Conservation (phyloP, 92 coral and sea anemone genomes). For the Umimayanthus chanpuru region DNA sequence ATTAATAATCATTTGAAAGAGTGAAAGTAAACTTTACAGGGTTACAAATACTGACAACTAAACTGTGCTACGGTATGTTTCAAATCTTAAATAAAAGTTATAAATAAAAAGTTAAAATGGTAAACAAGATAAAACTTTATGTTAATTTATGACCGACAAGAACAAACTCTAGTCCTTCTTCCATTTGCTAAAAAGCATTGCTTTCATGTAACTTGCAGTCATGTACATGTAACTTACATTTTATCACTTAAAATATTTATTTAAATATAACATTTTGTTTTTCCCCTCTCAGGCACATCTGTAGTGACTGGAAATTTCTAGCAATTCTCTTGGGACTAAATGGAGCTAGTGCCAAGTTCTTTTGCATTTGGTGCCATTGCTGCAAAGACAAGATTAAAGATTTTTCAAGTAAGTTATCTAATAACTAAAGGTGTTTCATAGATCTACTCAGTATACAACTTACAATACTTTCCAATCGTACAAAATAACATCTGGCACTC, state of each 20-base stretch:
- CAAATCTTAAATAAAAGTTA: too few relatives aligned
- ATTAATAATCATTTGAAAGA: too few relatives aligned
- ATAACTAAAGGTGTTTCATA: neutral
- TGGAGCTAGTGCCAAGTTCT: constrained; percentile 37
- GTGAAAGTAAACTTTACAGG: too few relatives aligned
- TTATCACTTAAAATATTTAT: too few relatives aligned
- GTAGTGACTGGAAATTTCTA: constrained; percentile 51
- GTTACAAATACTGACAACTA: neutral
- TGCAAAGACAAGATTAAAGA: constrained; percentile 38
- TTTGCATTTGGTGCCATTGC: constrained; percentile 49
- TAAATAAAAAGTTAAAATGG: too few relatives aligned
- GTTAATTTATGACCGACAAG: neutral
- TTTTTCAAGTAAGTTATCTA: constrained; percentile 45
- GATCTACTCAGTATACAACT: too few relatives aligned
- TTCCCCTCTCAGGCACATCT: constrained; percentile 32
- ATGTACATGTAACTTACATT: neutral
- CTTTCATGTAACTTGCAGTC: neutral
- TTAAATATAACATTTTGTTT: neutral
- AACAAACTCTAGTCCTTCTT: neutral
- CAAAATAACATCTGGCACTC: neutral
- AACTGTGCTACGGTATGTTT: neutral
- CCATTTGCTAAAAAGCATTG: neutral
- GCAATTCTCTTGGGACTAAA: constrained; percentile 43
- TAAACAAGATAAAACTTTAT: neutral
- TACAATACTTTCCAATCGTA: neutral